Percentiles rank a stretch among this genome's conserved stretches.
These are phyloP conservation scores for Halesus radiatus DNA, from an alignment of 1,140 invertebrate genomes.

Conservation along the genomic window DNA sequence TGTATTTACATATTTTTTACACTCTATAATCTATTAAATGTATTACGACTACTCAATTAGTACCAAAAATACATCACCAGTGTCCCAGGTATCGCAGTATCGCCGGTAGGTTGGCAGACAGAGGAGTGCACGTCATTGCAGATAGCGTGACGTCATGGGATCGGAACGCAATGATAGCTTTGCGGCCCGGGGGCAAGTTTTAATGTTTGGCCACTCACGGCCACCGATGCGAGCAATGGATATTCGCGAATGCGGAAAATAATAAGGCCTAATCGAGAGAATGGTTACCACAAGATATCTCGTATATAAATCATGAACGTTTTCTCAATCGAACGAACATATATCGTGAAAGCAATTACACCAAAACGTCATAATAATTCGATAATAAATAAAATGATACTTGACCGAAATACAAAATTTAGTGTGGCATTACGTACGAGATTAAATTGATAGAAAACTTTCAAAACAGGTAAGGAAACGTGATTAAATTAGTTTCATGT, in stretches of 20 bases:
- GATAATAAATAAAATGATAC: not conserved
- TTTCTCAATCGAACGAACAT: not conserved
- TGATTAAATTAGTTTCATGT: constrained; percentile 3
- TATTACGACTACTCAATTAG: no score
- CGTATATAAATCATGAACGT: no score
- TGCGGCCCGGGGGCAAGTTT: no score
- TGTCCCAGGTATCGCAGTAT: no score
- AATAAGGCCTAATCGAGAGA: not conserved
- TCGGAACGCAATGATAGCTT: not conserved
- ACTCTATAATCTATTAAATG: no score
- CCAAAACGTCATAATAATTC: not conserved
- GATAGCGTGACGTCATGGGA: not conserved
- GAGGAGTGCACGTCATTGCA: not conserved
- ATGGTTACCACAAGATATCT: not conserved
- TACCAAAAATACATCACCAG: no score
- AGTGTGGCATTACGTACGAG: no score
- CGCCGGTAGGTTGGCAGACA: no score
- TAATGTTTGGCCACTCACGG: not conserved
- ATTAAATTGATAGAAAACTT: no score
- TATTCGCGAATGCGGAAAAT: constrained; percentile 32
- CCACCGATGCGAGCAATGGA: not conserved
- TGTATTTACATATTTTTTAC: no score
- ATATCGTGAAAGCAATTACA: not conserved
- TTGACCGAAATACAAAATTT: not conserved
- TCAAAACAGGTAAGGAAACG: no score